Evolutionary conservation across 1,140 invertebrate genomes (phyloP).

Genomic region (Leptoteleia sp.): DNA sequence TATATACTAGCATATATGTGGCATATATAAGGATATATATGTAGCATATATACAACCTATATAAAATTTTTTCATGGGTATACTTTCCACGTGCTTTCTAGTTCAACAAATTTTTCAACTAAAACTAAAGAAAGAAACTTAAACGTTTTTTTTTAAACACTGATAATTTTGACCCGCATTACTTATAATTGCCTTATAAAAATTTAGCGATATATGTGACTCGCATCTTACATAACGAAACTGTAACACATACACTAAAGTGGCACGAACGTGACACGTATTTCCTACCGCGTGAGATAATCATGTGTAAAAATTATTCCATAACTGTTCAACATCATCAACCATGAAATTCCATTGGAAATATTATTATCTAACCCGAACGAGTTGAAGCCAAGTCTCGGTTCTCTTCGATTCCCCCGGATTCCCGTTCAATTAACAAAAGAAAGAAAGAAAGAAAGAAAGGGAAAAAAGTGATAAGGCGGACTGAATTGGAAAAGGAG

Average conservation of each 20-base stretch:
- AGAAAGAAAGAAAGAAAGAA: too few relatives aligned
- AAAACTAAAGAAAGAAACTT: too few relatives aligned
- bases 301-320: conserved; percentile 37
- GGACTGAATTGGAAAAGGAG: too few relatives aligned
- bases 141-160: too few relatives aligned
- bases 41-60: too few relatives aligned
- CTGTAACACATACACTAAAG: conserved; percentile 27
- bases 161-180: neutral
- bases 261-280: conserved; percentile 18
- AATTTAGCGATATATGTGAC: conserved; percentile 9
- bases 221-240: conserved; percentile 25
- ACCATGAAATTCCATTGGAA: conserved; percentile 18
- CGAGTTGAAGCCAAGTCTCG: neutral
- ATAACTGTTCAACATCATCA: conserved; percentile 34
- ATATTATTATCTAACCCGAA: conserved; percentile 24
- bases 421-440: neutral
- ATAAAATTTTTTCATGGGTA: too few relatives aligned
- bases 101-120: too few relatives aligned
- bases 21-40: too few relatives aligned
- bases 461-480: too few relatives aligned
- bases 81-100: too few relatives aligned
- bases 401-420: neutral
- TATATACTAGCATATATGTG: too few relatives aligned
- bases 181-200: neutral
- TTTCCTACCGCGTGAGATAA: conserved; percentile 17